Base-by-base conservation (phyloP, 2,888 invertebrate species). In the Adela reaumurella region DNA sequence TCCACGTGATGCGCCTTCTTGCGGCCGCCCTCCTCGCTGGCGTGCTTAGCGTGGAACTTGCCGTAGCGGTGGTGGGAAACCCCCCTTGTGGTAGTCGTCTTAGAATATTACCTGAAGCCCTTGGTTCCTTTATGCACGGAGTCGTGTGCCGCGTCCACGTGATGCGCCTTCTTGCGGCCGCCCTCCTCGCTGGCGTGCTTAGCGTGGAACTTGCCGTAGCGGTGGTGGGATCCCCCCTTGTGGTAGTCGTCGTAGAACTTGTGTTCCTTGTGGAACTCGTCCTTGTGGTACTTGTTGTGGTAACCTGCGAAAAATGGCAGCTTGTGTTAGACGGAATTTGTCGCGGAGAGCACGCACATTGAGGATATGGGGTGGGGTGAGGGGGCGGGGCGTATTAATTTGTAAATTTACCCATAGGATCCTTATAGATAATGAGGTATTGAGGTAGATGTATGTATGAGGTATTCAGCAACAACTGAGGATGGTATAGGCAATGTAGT, bases 231-330 rank as follows among this genome's bases (percentile, higher is more conserved):
- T 1, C 88, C 89, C 48, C 84, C 84, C 64, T 86, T 86, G 67
- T 88, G 87, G 64, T 74, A 83, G 65, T 88, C 87, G 56, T 88
- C 88, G 68, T 89, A 89, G 76, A 89, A 88, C 62, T 87, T 88
- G 68, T 89, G 89, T 60, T 89, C 88, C 59, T 86, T 88, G 63
- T 88, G 86, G 68, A 85, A 89, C 63, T 90, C 90, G 58, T 90
- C 89, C 63, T 88, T 88, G 70, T 88, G 88, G 66, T 88, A 87
- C 57, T 87, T 88, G 70, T 90, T 88, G 71, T 90, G 89, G 67
- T 87, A 89, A 0, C 89, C 80, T 80, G 60, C 3, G 43, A 51
- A n/a, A n/a, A n/a, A n/a, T n/a, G n/a, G n/a, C n/a, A n/a, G n/a
- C n/a, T n/a, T n/a, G n/a, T n/a, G n/a, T n/a, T n/a, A 14, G 14